Evolutionary conservation across 1,140 invertebrate species (phyloP).

Genomic region (Aleiodes sp.): DNA sequence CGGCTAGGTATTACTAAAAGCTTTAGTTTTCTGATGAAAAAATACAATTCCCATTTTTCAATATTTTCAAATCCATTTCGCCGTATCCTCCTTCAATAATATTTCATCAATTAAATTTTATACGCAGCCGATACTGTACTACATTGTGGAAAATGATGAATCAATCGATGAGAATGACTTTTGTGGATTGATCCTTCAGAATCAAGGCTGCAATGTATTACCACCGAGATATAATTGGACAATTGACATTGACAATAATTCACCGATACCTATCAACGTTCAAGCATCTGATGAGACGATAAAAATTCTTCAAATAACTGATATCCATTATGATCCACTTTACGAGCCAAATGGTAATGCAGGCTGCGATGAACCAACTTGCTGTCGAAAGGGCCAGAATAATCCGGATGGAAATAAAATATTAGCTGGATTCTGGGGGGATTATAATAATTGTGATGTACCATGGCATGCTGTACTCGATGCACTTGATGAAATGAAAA

Average conservation of each 20-base stretch:
- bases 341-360: slow-evolving; percentile 76
- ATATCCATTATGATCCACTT: slow-evolving; percentile 82
- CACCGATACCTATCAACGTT: slow-evolving; percentile 28
- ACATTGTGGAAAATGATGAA: slow-evolving; percentile 67
- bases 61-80: neutral
- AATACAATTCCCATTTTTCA: no score
- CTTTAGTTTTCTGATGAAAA: no score
- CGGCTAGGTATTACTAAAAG: no score
- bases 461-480: slow-evolving; percentile 75
- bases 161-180: slow-evolving; percentile 62
- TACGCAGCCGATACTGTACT: slow-evolving; percentile 67
- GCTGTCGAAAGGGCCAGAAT: slow-evolving; percentile 76
- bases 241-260: slow-evolving; percentile 61
- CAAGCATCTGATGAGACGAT: slow-evolving; percentile 44
- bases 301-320: slow-evolving; percentile 79
- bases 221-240: slow-evolving; percentile 66
- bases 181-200: slow-evolving; percentile 70
- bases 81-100: no score
- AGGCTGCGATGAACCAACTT: slow-evolving; percentile 78
- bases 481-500: slow-evolving; percentile 67
- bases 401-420: slow-evolving; percentile 43
- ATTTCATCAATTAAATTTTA: slow-evolving; percentile 15
- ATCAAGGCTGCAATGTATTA: slow-evolving; percentile 48
- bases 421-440: slow-evolving; percentile 81
- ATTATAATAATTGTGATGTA: slow-evolving; percentile 79